Evolutionary conservation across 2,113 vertebrate species (phyloP), one percentile per base, ranked within the genome.

Genomic region (Phrynosoma blainvillii): DNA sequence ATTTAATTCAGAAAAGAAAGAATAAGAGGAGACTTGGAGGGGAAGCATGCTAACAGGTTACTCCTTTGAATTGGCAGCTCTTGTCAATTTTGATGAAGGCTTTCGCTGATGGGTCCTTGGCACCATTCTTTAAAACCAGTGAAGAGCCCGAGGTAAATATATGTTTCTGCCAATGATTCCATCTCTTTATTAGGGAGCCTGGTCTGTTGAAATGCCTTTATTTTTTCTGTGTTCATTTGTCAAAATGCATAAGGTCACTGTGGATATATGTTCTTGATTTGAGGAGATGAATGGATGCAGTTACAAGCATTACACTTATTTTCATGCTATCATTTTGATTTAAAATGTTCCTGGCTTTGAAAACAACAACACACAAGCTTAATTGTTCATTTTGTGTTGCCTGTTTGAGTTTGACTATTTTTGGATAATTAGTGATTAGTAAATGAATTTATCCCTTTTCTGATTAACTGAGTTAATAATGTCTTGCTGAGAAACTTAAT

Each of bases 391-490:
- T 94, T 93, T 94, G 92, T 92, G 75, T 92, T 93, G 84, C 56
- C 62, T 92, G 36, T 87, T 92, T 93, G 79, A 84, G 23, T 91
- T 93, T 90, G 95, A 91, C 82, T 42, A 7, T 81, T 92, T 89
- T 71, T 20, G 25, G 94, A 70, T 93, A 96, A 95, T 95, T 96
- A 95, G 79, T 75, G 93, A 90, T 65, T 87, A 90, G 78, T 92
- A 96, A 94, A 95, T 96, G 92, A 95, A 86, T 91, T 95, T 94
- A 86, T 95, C 91, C 94, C 84, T 91, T 85, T 93, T 95, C 88
- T 95, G 70, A 93, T 95, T 95, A 96, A 94, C 90, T 93, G 92
- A 91, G 83, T 95, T 96, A 96, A 95, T 81, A 87, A 94, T 92
- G 92, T 93, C 84, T 62, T 92, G 71, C 89, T 93, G 83, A 95